Base-by-base conservation (phyloP, 1,140 invertebrate species). In the Drosophila albomicans region DNA sequence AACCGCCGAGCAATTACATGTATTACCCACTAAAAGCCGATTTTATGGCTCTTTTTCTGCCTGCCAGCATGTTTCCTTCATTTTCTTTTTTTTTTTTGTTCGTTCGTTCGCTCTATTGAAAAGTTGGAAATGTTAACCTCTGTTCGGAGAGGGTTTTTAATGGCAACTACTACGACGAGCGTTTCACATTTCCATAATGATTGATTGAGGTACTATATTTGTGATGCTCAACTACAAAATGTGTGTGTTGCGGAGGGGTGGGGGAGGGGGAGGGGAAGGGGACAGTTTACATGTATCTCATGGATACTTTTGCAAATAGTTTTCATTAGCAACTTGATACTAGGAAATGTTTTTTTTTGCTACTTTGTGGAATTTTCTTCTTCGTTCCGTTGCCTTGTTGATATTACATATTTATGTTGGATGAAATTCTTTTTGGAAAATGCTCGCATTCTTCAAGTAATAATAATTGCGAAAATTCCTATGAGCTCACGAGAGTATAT, bases 381-480 rank as follows among this genome's bases (percentile, higher is more conserved):
- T 11, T n/a, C n/a, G 10, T 6, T 28, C 10, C 16, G 20, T 25
- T 25, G 20, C 20, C 30, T 32, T 6, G 30, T 3, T 58, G 20
- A 25, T 43, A 52, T 46, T 16, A 54, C 15, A 28, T 54, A 45
- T 45, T 56, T 65, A 16, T 51, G 10, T 38, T 67, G 57, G 3
- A 51, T 20, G 11, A 73, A 61, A 68, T 74, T 74, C 48, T 15
- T 54, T 25, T 13, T 25, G 38, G 38, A 38, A 30, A 57, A 66
- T 69, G 1, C 35, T 46, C 16, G 11, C 58, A 49, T 58, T 58
- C 57, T 45, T 25, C 63, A 43, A 43, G 46, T 66, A 81, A 81
- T 66, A 81, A 81, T 85, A 85, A 85, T 81, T 78, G 78, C 78
- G 35, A 56, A 86, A 86, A 81, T 85, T 62, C 75, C 82, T 57